Conservation (phyloP, 2,113 vertebrate species). For the Coracopsis vasa region DNA sequence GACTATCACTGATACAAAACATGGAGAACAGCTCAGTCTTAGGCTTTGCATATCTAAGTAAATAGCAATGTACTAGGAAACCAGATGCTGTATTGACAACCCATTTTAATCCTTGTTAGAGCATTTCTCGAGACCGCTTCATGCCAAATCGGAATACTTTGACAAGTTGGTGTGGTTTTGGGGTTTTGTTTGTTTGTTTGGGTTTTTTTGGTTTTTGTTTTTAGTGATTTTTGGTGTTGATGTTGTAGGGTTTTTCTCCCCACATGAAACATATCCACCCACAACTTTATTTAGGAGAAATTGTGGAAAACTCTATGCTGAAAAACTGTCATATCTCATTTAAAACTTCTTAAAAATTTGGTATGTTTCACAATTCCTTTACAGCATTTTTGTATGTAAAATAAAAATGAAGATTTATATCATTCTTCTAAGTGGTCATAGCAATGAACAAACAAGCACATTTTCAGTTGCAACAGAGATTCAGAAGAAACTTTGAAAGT, state of each 20-base stretch:
- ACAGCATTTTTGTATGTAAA: background rate
- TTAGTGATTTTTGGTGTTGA: background rate
- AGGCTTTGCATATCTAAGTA: background rate
- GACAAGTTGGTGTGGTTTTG: background rate
- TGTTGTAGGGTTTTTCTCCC: background rate
- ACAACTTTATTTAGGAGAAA: background rate
- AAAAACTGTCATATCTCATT: background rate
- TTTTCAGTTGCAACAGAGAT: background rate
- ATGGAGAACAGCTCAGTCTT: background rate
- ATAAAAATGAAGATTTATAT: background rate
- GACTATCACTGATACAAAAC: background rate
- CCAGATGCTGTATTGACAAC: background rate
- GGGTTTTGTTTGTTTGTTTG: background rate
- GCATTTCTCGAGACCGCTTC: background rate
- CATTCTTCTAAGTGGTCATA: background rate
- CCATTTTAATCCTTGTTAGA: background rate
- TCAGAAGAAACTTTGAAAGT: background rate
- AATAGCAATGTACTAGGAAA: background rate
- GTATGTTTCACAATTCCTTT: background rate
- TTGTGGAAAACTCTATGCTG: background rate
- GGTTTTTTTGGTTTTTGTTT: background rate
- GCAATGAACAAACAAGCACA: background rate
- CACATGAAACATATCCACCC: accelerated
- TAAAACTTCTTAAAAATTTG: background rate
- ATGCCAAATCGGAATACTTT: background rate